These are phyloP conservation scores for Perodicticus potto DNA, from an alignment of 2,797 vertebrate genomes.

Conservation along the genomic window DNA sequence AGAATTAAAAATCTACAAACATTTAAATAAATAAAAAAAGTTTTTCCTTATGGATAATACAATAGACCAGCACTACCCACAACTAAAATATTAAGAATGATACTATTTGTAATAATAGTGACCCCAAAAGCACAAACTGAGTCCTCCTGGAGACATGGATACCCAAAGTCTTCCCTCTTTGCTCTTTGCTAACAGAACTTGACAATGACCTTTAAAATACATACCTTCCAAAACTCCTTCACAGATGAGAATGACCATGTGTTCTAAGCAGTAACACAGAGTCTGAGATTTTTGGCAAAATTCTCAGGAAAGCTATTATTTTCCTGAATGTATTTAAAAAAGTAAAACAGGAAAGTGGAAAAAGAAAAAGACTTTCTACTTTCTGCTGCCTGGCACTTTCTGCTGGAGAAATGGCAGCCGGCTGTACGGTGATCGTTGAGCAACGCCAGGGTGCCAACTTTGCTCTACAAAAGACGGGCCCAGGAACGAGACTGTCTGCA, in stretches of 20 bases:
- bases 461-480: neutral
- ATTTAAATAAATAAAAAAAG: neutral
- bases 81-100: neutral
- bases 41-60: neutral
- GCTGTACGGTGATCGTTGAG: neutral
- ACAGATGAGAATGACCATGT: neutral
- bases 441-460: neutral
- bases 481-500: neutral
- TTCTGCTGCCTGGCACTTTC: neutral
- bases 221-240: neutral
- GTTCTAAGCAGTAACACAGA: neutral
- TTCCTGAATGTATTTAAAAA: neutral
- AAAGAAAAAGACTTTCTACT: neutral
- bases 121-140: neutral
- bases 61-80: neutral
- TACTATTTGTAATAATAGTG: neutral
- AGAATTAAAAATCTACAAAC: slow-evolving; percentile 45
- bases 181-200: neutral
- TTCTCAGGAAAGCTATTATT: slow-evolving; percentile 28
- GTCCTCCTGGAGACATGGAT: neutral
- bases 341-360: neutral
- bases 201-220: neutral
- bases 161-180: neutral
- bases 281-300: neutral
- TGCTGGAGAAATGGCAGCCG: neutral